Base-by-base conservation (phyloP, 2,888 invertebrate species). In the Junonia oenone region DNA sequence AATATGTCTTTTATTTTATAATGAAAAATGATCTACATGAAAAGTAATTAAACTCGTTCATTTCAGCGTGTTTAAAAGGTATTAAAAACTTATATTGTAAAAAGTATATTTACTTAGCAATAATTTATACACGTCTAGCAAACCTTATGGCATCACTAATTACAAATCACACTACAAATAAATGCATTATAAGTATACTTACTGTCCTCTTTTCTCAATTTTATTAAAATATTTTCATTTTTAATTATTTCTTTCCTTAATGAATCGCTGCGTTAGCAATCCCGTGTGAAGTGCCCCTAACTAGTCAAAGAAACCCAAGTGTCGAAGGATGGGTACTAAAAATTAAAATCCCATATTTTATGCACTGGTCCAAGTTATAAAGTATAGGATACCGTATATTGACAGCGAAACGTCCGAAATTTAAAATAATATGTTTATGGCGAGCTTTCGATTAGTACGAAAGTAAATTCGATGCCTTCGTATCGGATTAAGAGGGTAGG, bases 401-500 rank as follows among this genome's bases (percentile, higher is more conserved):
- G 61, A 57, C 52, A 51, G 56, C 6, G 45, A 37, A 33, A n/a
- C 5, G 43, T 46, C 46, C 55, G 51, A 57, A 59, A 58, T 63
- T 65, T 65, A 63, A 64, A 65, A 59, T 59, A 61, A 58, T 58
- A 58, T 61, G 54, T 64, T 65, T 65, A 64, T 58, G 58, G 56
- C 37, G 17, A 38, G 37, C 37, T 45, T 50, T 48, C 62, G 60
- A 62, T 61, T 61, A 61, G 57, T 61, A 60, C 57, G 54, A 53
- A 59, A 58, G 55, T 55, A 62, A 53, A 62, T 59, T 56, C 59
- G 55, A 55, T 55, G 51, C 35, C 33, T n/a, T 29, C 35, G 60
- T 58, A 63, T 63, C 61, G 63, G 61, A 59, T 63, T 64, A 62
- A 56, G 43, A 50, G 46, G 29, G n/a, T 52, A 48, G 56, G 60